phyloP scores from a whole-genome alignment of 2,113 vertebrate genomes.

The Cyanoderma ruficeps region DNA sequence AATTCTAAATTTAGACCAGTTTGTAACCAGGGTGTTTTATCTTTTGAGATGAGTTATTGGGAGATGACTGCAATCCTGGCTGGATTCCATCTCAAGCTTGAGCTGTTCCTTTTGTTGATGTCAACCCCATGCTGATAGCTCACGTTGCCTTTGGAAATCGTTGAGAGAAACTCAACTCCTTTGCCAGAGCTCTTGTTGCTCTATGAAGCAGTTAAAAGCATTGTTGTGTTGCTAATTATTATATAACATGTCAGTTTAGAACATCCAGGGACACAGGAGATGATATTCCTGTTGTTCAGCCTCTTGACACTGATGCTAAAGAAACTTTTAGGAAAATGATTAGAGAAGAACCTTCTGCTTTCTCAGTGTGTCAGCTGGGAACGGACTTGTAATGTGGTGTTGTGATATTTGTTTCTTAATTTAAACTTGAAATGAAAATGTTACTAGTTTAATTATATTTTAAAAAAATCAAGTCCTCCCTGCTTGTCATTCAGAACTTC shows the following conservation, averaged over 20 bases:
- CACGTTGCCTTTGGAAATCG: not conserved
- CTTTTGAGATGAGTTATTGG: slow-evolving; percentile 33
- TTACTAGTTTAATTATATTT: not conserved
- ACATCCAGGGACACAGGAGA: not conserved
- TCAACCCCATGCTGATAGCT: slow-evolving; percentile 16
- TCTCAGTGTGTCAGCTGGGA: not conserved
- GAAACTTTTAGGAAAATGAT: not conserved
- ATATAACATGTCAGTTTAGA: not conserved
- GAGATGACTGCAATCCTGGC: slow-evolving; percentile 43
- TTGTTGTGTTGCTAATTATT: slow-evolving; percentile 10
- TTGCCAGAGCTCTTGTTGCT: not conserved
- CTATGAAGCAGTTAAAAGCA: slow-evolving; percentile 1
- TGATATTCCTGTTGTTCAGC: not conserved
- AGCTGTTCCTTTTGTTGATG: slow-evolving; percentile 49
- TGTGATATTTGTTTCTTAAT: not conserved
- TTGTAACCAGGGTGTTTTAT: not conserved
- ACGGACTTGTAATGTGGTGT: not conserved
- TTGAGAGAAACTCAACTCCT: not conserved
- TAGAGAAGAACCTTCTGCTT: not conserved
- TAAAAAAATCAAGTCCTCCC: not conserved
- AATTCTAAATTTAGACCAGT: slow-evolving; percentile 47
- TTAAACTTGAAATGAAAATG: not conserved
- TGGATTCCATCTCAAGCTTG: slow-evolving; percentile 12
- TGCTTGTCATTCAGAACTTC: not conserved
- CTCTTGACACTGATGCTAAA: not conserved